Conservation (phyloP, 2,888 invertebrate genomes). For the Eupithecia tripunctaria region DNA sequence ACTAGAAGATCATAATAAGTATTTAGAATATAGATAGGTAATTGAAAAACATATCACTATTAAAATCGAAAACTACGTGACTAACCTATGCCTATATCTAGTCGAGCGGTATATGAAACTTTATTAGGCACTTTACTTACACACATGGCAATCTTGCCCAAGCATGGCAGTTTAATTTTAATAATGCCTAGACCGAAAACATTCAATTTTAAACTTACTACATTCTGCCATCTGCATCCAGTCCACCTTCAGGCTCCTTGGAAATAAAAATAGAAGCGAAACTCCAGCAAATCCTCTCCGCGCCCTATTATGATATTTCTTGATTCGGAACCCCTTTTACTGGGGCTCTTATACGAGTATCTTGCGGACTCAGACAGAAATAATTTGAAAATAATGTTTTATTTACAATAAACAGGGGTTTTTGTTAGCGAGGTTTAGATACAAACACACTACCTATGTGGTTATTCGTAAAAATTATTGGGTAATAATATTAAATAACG, state of each 20-base stretch:
- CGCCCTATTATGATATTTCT: slow-evolving; percentile 78
- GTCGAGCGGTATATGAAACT: too few relatives aligned
- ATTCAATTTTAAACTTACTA: slow-evolving; percentile 17
- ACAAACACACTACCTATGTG: background rate
- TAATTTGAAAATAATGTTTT: slow-evolving; percentile 53
- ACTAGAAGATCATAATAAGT: background rate
- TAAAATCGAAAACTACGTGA: too few relatives aligned
- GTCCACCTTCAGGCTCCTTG: slow-evolving; percentile 63
- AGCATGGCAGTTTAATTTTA: background rate
- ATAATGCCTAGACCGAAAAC: background rate
- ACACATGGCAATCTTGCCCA: too few relatives aligned
- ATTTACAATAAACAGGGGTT: slow-evolving; percentile 28
- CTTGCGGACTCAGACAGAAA: slow-evolving; percentile 49
- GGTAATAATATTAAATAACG: too few relatives aligned
- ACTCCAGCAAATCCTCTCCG: slow-evolving; percentile 64
- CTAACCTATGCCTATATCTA: too few relatives aligned
- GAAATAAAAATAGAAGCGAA: slow-evolving; percentile 77
- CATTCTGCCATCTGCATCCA: slow-evolving; percentile 13
- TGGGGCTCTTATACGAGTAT: slow-evolving; percentile 38
- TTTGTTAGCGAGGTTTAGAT: background rate
- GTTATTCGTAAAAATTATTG: background rate
- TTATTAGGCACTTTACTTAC: too few relatives aligned
- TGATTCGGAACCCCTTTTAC: slow-evolving; percentile 66
- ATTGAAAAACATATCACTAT: background rate
- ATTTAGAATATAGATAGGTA: background rate